Evolutionary conservation across 2,113 vertebrate species (phyloP), one percentile per base, ranked within the genome.

Genomic region (Scolopax mira): DNA sequence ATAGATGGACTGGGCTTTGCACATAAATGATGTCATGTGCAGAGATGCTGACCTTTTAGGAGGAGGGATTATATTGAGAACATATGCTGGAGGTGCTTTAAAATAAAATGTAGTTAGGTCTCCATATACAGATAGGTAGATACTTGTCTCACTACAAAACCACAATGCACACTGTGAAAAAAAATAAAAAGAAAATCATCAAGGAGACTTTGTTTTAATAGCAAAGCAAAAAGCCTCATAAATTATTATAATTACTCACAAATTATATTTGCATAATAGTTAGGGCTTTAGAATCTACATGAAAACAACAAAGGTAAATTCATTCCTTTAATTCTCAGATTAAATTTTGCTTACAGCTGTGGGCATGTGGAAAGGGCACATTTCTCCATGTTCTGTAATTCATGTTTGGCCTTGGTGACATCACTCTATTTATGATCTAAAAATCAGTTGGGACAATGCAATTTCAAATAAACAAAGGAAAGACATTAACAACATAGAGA

Each of bases 31-130:
- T 4, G 7, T 23, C 48, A 84, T 4, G 37, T 67, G 35, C 65
- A 92, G 65, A 81, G 61, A 72, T 28, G 46, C 14, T 79, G 70
- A 85, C 41, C 39, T 89, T 85, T 85, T 30, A 81, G 87, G 22
- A 73, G 41, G 37, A 81, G 33, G 46, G 55, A 82, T 88, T 89
- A 94, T 88, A 73, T 73, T 85, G 89, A 46, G 83, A 95, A 77
- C 27, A 66, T 28, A 72, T 65, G 17, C 31, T 81, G 11, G 9
- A 27, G 14, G 3, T 58, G 27, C 41, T 79, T 91, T 72, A 88
- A 94, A 81, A 79, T 42, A 92, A 62, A 48, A 85, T 81, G 42
- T 33, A 88, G 57, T 46, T 66, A 74, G 41, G 44, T 71, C 13
- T 85, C 13, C 8, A 4, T 60, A 52, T 41, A 79, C 17, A 85